These are phyloP conservation scores for Wasmannia auropunctata DNA, from an alignment of 1,140 invertebrate genomes.

Conservation along the genomic window DNA sequence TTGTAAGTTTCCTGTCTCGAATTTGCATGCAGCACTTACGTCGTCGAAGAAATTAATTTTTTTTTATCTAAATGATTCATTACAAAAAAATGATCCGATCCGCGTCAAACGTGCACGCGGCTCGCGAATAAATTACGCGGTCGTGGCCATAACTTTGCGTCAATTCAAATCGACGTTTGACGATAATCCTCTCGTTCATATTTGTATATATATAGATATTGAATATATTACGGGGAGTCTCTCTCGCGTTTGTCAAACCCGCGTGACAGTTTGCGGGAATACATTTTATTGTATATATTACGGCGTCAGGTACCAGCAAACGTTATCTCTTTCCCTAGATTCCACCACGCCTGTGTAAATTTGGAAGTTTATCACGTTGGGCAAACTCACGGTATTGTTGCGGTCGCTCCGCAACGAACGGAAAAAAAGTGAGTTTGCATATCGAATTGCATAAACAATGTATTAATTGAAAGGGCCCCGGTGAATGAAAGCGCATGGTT, in stretches of 20 bases:
- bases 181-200: constrained; percentile 36
- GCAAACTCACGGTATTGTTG: constrained; percentile 57
- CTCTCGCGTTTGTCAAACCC: constrained; percentile 39
- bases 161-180: constrained; percentile 36
- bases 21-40: not conserved
- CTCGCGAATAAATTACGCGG: constrained; percentile 13
- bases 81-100: not conserved
- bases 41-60: not conserved
- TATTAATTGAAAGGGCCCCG: constrained; percentile 57
- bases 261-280: constrained; percentile 55
- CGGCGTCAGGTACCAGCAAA: constrained; percentile 38
- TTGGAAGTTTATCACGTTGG: constrained; percentile 55
- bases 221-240: constrained; percentile 41
- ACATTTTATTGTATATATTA: constrained; percentile 61
- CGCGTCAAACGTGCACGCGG: not conserved
- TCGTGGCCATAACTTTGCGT: constrained; percentile 14
- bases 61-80: not conserved
- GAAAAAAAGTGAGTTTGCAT: constrained; percentile 52
- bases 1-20: not conserved
- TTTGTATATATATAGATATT: constrained; percentile 47
- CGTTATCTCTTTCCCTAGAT: constrained; percentile 59
- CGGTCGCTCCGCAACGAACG: constrained; percentile 32
- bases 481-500: constrained; percentile 54
- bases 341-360: constrained; percentile 47
- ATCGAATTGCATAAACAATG: constrained; percentile 60